A percentile compares a stretch with the other conserved stretches of the same genome.
phyloP scores from a whole-genome alignment of 2,888 invertebrate genomes.

The Nymphalis urticae region DNA sequence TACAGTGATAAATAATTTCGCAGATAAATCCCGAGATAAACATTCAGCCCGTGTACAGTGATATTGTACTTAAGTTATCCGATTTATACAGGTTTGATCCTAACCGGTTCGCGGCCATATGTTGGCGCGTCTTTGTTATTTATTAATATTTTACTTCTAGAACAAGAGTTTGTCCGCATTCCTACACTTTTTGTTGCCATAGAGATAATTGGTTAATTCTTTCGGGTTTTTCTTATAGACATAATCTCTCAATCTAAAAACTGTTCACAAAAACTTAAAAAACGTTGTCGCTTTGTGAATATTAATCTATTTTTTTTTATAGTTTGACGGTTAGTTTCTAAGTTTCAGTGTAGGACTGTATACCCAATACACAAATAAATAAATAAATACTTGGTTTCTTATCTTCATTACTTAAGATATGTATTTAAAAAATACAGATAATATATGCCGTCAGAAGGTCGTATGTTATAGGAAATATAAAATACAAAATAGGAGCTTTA shows the following conservation, averaged over 20 bases:
- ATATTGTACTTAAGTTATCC: conserved; percentile 22
- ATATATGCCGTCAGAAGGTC: conserved; percentile 21
- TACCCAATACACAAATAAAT: too few relatives aligned
- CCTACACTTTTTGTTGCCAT: conserved; percentile 44
- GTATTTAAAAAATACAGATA: background rate
- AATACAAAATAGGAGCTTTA: conserved; percentile 15
- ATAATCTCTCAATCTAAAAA: conserved; percentile 17
- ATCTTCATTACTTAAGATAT: background rate
- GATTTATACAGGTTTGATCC: conserved; percentile 33
- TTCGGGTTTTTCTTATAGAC: conserved; percentile 1
- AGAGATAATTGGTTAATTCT: conserved; percentile 37
- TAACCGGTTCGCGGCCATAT: conserved; percentile 61
- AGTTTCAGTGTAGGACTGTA: too few relatives aligned
- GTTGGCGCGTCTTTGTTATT: conserved; percentile 45
- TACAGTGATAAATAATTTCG: conserved; percentile 19
- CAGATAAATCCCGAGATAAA: conserved; percentile 36
- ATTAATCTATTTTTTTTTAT: too few relatives aligned
- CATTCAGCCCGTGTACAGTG: conserved; percentile 32
- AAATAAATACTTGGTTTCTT: background rate
- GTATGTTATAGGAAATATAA: conserved; percentile 26
- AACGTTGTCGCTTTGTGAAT: too few relatives aligned
- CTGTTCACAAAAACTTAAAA: background rate
- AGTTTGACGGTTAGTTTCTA: too few relatives aligned
- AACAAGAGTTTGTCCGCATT: conserved; percentile 62
- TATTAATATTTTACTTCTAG: conserved; percentile 63